Evolutionary conservation across 2,888 invertebrate genomes (phyloP), one percentile per base, ranked within the genome.

Genomic region (Polydrusus cervinus): DNA sequence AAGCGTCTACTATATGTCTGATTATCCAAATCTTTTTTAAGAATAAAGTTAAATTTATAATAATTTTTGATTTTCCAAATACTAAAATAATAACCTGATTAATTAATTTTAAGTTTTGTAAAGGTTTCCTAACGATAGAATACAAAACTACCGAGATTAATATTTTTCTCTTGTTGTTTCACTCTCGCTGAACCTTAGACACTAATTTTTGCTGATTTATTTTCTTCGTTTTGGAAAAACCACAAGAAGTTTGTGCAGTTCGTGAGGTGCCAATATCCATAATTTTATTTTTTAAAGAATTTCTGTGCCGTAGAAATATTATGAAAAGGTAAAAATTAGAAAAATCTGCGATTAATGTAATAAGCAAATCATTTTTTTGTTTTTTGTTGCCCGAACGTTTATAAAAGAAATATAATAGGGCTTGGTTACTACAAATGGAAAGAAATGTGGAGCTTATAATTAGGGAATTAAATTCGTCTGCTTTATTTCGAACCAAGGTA

Each of bases 171-270:
- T 11, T 43, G 45, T 11, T 0, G 9, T 20, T 25, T 5, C n/a
- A 20, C 2, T 47, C 0, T 6, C 40, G 69, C 14, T 11, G 43
- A 3, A n/a, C 67, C 49, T 73, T 78, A 79, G 78, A 65, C 80
- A 80, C 79, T 62, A 57, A 77, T 78, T 79, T 78, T 77, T 78
- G 78, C 79, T 80, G 79, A 79, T 78, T n/a, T 71, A 60, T 72
- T 78, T 80, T 79, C 78, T 80, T 78, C 76, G 79, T 78, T 65
- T 65, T 65, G 65, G 65, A 65, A 78, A 60, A 60, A 60, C 57
- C 38, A 53, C 57, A 60, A 60, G 57, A 60, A 60, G 57, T 60
- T 60, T 34, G 57, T 60, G 38, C 11, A 38, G 38, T 60, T 60
- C 57, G 57, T 38, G 57, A 60, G 57, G 57, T 60, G 57, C 57